Evolutionary conservation across 1,140 invertebrate genomes (phyloP), one percentile per base, ranked within the genome.

Genomic region (Drosophila busckii): DNA sequence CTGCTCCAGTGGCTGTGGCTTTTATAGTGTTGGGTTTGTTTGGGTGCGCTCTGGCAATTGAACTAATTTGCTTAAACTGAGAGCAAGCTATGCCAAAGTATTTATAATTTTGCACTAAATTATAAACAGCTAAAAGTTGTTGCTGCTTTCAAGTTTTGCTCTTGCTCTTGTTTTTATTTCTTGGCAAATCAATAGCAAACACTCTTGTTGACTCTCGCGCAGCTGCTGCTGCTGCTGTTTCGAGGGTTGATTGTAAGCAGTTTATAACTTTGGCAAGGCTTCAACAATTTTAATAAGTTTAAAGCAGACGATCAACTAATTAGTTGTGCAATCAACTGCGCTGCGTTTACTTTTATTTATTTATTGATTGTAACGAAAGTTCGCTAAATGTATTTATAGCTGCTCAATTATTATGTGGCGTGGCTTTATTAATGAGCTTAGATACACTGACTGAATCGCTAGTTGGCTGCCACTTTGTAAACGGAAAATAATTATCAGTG

Each of bases 51-150:
- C 59, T 67, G 68, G 59, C 73, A 80, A 80, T 80, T 80, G 73
- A 80, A 73, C 73, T 82, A 80, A 80, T 80, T 80, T 80, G 75
- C 75, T 80, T 80, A 80, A 82, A 65, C 75, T 49, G 64, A 66
- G 61, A 62, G 41, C 42, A 44, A 37, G 23, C 34, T 19, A 12
- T 13, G 40, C 50, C 59, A 44, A 68, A 49, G 75, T 82, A 80
- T 80, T 80, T 82, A 73, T 82, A 80, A 71, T 73, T 82, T 69
- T 68, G 37, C 50, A 35, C 32, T 49, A 80, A 75, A 80, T 80
- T 80, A 80, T 82, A 80, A 80, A 82, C 68, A 80, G 63, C 73
- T 55, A 65, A 78, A 68, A 80, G 58, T 78, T 69, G n/a, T n/a
- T n/a, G n/a, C n/a, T n/a, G n/a, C 10, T 15, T 34, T 44, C 10